Conservation (phyloP, 2,888 invertebrate species). For the Helleia helle region DNA sequence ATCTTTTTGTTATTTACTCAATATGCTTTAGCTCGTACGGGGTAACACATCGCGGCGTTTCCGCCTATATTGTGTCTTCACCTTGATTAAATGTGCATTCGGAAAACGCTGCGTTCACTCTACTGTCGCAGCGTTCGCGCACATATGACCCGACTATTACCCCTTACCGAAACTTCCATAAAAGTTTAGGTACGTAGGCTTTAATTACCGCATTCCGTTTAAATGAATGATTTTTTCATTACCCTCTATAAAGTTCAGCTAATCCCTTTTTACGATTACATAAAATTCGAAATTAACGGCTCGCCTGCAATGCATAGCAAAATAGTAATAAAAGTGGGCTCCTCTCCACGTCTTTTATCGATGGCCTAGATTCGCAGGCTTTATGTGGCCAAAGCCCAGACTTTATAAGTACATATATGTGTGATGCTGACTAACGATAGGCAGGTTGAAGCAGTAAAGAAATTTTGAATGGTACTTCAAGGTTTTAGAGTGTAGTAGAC, state of each 20-base stretch:
- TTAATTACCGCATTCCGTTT: conserved; percentile 18
- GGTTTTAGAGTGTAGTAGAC: too few relatives aligned
- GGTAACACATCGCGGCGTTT: too few relatives aligned
- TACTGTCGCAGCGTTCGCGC: background rate
- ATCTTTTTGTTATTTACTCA: too few relatives aligned
- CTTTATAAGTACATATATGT: too few relatives aligned
- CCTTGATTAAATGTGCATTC: too few relatives aligned
- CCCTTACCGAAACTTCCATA: background rate
- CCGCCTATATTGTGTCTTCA: too few relatives aligned
- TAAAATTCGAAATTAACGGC: conserved; percentile 27
- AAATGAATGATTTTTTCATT: conserved; percentile 23
- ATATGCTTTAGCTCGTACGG: too few relatives aligned
- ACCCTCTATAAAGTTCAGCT: conserved; percentile 24
- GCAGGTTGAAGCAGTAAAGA: too few relatives aligned
- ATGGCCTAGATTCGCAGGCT: conserved; percentile 13
- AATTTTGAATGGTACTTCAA: too few relatives aligned
- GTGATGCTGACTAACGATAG: too few relatives aligned
- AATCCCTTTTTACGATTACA: conserved; percentile 29
- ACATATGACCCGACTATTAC: background rate
- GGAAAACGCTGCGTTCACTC: too few relatives aligned
- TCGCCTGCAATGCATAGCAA: conserved; percentile 26
- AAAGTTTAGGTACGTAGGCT: conserved; percentile 3
- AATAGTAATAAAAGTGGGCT: conserved; percentile 23
- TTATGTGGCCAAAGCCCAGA: too few relatives aligned
- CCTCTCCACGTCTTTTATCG: background rate